Evolutionary conservation across 2,797 vertebrate species (phyloP), one percentile per base, ranked within the genome.

Genomic region (Kryptolebias ocellatus): DNA sequence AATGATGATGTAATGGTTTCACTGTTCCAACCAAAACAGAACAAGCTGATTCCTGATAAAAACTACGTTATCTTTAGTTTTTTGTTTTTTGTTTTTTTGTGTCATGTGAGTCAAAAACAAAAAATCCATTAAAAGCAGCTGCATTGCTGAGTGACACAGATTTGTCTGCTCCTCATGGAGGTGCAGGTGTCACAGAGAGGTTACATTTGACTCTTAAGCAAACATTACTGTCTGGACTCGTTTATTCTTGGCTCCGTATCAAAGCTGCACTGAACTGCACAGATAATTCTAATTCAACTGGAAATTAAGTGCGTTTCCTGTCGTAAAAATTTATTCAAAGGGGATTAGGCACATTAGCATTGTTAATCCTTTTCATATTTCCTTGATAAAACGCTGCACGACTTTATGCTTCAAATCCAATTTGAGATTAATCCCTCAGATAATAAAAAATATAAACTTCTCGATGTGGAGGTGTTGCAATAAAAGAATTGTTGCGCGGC

Each of bases 81-180:
- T 15, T 18, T 4, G 10, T 53, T 44, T 45, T 29, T 7, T 57
- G 29, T 15, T 18, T 4, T 16, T 53, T 44, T 45, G 3, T 42
- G 3, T 42, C 5, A 28, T 55, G 17, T 51, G 46, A 57, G 15
- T 44, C 37, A 1, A 66, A 12, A 58, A 62, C 17, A 62, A 12
- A 68, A 50, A 69, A 59, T 20, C 7, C 7, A 37, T 76, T 6
- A 24, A 37, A 65, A 1, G 10, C 29, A 24, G 2, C 24, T 34
- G 60, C 63, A 87, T 87, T 79, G 57, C 57, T 86, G 24, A 66
- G 67, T 80, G 81, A 74, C 78, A 81, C 8, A 51, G 44, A 60
- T 51, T 4, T 60, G 45, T 44, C 42, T 65, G n/a, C 18, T 59
- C 11, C 29, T 47, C 34, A 59, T 0, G 9, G 37, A 37, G 1